These are phyloP conservation scores for Listrodromus nycthemerus DNA, from an alignment of 2,888 invertebrate genomes.

Conservation along the genomic window DNA sequence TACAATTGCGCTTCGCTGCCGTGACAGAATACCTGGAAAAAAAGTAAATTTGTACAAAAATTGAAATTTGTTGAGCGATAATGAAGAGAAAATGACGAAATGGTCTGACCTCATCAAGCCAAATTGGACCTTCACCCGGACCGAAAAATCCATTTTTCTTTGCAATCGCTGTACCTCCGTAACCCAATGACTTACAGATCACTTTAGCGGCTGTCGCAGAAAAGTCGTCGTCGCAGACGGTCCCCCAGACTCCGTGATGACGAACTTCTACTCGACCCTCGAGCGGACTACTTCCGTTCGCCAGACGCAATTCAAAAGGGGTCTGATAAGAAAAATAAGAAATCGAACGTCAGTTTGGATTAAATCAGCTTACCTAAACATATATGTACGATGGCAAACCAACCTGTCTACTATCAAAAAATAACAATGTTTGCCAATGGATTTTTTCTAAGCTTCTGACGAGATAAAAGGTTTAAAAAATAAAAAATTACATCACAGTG, in stretches of 20 bases:
- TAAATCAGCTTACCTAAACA: not conserved
- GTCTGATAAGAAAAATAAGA: conserved; percentile 79
- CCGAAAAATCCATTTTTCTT: conserved; percentile 86
- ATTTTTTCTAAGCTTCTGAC: not conserved
- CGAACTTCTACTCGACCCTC: conserved; percentile 91
- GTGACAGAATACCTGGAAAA: conserved; percentile 85
- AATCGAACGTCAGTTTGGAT: not conserved
- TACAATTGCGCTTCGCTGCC: conserved; percentile 89
- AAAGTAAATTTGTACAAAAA: conserved; percentile 6
- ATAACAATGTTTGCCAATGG: not conserved
- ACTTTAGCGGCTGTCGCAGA: conserved; percentile 88
- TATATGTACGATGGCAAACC: not conserved
- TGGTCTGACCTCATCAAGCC: conserved; percentile 88
- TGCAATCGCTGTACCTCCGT: conserved; percentile 85
- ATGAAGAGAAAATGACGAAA: not conserved
- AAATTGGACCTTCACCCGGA: conserved; percentile 88
- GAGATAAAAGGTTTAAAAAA: not conserved
- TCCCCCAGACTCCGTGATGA: conserved; percentile 90
- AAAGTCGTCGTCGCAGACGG: conserved; percentile 92
- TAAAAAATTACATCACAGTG: conserved; percentile 86
- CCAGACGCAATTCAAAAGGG: conserved; percentile 87
- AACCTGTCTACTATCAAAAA: too few species aligned
- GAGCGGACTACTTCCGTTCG: conserved; percentile 85
- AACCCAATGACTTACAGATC: conserved; percentile 87
- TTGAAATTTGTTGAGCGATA: not conserved